A percentile compares a stretch with the other conserved stretches of the same genome.
Evolutionary conservation across 2,888 invertebrate species (phyloP).

Genomic region (Rotaria macrura): DNA sequence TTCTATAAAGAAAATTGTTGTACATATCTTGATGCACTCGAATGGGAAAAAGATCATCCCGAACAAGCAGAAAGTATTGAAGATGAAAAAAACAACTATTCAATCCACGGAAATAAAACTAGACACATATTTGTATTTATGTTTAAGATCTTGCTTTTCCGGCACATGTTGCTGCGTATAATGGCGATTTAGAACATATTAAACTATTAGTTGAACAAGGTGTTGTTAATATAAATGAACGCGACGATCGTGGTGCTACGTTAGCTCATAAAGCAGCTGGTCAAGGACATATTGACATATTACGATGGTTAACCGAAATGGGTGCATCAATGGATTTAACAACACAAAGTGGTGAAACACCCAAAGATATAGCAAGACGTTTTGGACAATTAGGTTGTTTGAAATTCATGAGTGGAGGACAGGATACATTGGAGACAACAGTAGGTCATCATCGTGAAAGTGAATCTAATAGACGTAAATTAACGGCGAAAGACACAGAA

Average conservation of each 20-base stretch:
- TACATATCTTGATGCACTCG: conserved; percentile 48
- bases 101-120: not conserved
- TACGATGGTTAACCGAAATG: conserved; percentile 50
- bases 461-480: conserved; percentile 27
- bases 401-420: conserved; percentile 40
- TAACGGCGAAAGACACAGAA: conserved; percentile 31
- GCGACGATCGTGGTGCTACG: conserved; percentile 49
- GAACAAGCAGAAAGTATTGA: conserved; percentile 49
- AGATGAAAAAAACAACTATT: conserved; percentile 31
- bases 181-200: conserved; percentile 47
- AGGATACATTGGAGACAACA: not conserved
- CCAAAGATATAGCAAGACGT: conserved; percentile 46
- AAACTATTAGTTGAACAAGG: conserved; percentile 49
- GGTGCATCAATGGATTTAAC: conserved; percentile 47
- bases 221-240: conserved; percentile 49
- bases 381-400: conserved; percentile 49
- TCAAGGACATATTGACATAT: conserved; percentile 47
- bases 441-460: conserved; percentile 20
- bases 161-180: conserved; percentile 49
- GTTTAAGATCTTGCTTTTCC: conserved; percentile 48
- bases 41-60: conserved; percentile 49
- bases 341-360: conserved; percentile 47
- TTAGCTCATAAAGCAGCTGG: conserved; percentile 51
- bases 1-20: conserved; percentile 49
- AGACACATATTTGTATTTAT: not conserved